A percentile compares a stretch with the other conserved stretches of the same genome.
phyloP scores from a whole-genome alignment of 2,888 invertebrate species.

The Nycteola revayana region DNA sequence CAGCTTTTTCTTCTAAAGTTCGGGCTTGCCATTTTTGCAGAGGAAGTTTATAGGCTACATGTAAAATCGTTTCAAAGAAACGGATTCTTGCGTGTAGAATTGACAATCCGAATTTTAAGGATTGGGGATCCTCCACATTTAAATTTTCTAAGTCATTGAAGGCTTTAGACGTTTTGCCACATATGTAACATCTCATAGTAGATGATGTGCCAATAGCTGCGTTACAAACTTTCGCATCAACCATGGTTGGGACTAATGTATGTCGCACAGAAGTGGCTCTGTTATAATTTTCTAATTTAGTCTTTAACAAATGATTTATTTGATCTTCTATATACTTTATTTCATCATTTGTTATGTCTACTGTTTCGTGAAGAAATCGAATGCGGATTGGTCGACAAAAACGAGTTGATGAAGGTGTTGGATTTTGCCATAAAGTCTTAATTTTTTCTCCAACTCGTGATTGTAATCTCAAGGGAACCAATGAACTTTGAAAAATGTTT shows the following conservation, averaged over 20 bases:
- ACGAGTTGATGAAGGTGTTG: constrained; percentile 5
- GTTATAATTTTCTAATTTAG: background rate
- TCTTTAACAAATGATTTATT: background rate
- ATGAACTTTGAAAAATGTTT: constrained; percentile 3
- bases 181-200: constrained; percentile 5
- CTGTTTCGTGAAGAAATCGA: constrained; percentile 5
- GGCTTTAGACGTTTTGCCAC: background rate
- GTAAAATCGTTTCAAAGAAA: constrained; percentile 18
- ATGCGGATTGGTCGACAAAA: constrained; percentile 6
- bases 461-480: constrained; percentile 4
- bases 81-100: constrained; percentile 33
- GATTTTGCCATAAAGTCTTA: constrained; percentile 6
- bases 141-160: background rate
- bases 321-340: background rate
- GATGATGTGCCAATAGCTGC: constrained; percentile 4
- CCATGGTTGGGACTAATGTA: constrained; percentile 5
- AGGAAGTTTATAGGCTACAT: constrained; percentile 19
- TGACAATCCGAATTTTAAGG: constrained; percentile 27
- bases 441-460: constrained; percentile 3
- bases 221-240: constrained; percentile 7
- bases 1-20: background rate
- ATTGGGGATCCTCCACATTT: background rate
- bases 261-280: background rate
- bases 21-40: constrained; percentile 14
- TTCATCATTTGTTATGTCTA: background rate